These are phyloP conservation scores for Formica exsecta DNA, from an alignment of 1,140 invertebrate genomes.

Conservation along the genomic window DNA sequence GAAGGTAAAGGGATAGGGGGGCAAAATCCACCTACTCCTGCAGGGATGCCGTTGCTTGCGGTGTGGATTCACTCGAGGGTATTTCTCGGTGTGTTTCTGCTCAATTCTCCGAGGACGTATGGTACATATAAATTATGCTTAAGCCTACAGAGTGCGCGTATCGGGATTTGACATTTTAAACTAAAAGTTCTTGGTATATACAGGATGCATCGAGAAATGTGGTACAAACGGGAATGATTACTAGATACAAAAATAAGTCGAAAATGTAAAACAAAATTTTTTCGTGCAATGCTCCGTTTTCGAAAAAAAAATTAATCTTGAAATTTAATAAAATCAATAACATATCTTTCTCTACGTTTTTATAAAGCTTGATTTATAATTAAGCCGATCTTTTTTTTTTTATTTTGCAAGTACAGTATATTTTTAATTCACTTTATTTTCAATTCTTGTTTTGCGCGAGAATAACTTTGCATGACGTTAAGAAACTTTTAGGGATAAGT, in stretches of 20 bases:
- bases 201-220: no score
- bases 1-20: constrained; percentile 12
- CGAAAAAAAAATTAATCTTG: no score
- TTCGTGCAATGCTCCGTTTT: no score
- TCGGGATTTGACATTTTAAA: constrained; percentile 49
- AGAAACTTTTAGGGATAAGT: neutral
- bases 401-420: neutral
- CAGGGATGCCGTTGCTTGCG: constrained; percentile 16
- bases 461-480: neutral
- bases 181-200: constrained; percentile 10
- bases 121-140: constrained; percentile 8
- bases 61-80: constrained; percentile 47
- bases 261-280: no score
- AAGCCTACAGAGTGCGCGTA: constrained; percentile 2
- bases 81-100: constrained; percentile 35
- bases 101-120: constrained; percentile 45
- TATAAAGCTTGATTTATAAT: no score
- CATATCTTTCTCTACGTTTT: neutral
- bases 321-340: no score
- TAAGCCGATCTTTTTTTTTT: neutral
- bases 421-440: constrained; percentile 9
- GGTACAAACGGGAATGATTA: no score
- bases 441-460: neutral
- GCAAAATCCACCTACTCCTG: constrained; percentile 69
- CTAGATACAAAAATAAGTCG: no score